Evolutionary conservation across 1,140 invertebrate species (phyloP).

Genomic region (Plodia interpunctella): DNA sequence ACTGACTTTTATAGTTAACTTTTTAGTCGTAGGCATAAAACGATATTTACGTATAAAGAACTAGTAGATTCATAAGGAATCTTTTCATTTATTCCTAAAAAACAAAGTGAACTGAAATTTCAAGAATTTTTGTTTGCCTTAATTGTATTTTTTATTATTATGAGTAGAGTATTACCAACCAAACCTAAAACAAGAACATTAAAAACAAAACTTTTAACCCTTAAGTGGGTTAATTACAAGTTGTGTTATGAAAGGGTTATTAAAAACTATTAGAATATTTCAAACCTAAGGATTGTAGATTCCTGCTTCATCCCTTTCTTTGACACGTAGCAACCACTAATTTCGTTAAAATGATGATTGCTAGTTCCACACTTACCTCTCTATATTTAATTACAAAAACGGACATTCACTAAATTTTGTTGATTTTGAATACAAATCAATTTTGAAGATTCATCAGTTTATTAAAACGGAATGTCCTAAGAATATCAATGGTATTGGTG

Average conservation of each 20-base stretch:
- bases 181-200: neutral
- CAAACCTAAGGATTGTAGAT: slow-evolving; percentile 30
- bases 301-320: slow-evolving; percentile 36
- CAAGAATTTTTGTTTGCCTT: neutral
- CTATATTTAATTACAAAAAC: slow-evolving; percentile 5
- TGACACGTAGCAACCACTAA: slow-evolving; percentile 49
- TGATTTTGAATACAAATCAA: neutral
- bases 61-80: no score
- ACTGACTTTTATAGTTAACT: neutral
- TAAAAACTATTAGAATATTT: slow-evolving; percentile 70
- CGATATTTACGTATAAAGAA: no score
- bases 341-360: slow-evolving; percentile 66
- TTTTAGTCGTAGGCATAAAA: no score
- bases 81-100: no score
- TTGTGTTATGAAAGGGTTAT: slow-evolving; percentile 62
- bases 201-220: slow-evolving; percentile 30
- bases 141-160: neutral
- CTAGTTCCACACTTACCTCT: slow-evolving; percentile 25
- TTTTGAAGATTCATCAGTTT: neutral
- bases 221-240: slow-evolving; percentile 60
- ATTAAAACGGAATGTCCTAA: neutral
- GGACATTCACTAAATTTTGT: neutral
- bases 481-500: slow-evolving; percentile 55
- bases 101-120: neutral
- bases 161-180: neutral